Percentiles rank a stretch among this genome's conserved stretches.
Conservation (phyloP, 2,888 invertebrate genomes). For the Euphydryas editha region DNA sequence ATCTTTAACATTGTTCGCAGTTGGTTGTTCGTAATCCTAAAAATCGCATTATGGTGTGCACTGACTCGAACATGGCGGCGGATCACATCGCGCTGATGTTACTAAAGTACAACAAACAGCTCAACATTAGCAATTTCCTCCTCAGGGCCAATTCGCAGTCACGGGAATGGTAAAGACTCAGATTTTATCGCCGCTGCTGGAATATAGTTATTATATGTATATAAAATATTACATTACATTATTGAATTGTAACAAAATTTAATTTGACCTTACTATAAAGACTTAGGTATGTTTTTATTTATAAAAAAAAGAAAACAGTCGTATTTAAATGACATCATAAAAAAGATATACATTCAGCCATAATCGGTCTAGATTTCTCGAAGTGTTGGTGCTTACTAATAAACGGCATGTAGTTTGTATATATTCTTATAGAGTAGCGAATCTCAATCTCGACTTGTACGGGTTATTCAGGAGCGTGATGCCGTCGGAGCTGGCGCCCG, state of each 20-base stretch:
- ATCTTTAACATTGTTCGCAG: conserved; percentile 46
- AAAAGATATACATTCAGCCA: neutral
- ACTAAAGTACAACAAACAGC: conserved; percentile 55
- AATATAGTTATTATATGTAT: neutral
- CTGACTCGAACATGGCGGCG: conserved; percentile 73
- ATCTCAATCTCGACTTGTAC: no score
- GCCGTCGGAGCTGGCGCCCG: conserved; percentile 55
- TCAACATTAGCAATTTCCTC: conserved; percentile 59
- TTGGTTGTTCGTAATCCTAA: conserved; percentile 48
- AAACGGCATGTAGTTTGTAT: no score
- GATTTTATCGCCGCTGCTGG: neutral
- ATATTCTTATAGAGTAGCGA: no score
- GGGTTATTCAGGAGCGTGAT: conserved; percentile 56
- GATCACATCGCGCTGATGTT: conserved; percentile 67
- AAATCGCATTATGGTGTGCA: conserved; percentile 67
- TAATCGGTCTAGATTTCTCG: no score
- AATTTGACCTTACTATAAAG: neutral
- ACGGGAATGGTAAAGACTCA: conserved; percentile 63
- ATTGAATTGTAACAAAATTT: neutral
- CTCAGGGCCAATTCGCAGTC: conserved; percentile 62
- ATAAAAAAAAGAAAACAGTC: no score
- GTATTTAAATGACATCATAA: neutral
- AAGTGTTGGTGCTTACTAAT: no score
- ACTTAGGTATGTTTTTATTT: no score
- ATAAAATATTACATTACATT: no score